phyloP scores from a whole-genome alignment of 2,113 vertebrate genomes.

The Cyprinodon tularosa region DNA sequence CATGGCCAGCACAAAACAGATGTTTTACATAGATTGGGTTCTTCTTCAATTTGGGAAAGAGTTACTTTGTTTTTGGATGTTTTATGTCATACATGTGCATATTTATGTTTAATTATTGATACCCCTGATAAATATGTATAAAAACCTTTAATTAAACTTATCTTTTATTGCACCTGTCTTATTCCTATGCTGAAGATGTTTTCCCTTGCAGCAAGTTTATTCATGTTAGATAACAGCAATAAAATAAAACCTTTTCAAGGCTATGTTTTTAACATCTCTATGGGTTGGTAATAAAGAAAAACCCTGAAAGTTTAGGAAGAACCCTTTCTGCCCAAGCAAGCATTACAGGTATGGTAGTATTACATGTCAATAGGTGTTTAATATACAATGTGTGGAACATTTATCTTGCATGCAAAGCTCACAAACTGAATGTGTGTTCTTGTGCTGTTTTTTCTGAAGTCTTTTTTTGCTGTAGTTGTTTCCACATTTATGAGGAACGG shows the following conservation, averaged over 20 bases:
- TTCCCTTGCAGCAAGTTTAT: too few species aligned
- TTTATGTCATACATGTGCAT: neutral
- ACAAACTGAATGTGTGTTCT: neutral
- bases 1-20: too few species aligned
- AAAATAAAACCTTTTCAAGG: too few species aligned
- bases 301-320: neutral
- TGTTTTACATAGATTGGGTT: slow-evolving; percentile 50
- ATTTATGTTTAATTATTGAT: neutral
- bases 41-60: slow-evolving; percentile 16
- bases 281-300: neutral
- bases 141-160: neutral
- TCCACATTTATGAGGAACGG: too few species aligned
- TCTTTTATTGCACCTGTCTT: neutral
- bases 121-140: neutral
- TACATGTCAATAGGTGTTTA: neutral
- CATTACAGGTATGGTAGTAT: neutral
- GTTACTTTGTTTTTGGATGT: neutral
- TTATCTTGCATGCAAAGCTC: neutral
- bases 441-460: neutral
- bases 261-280: too few species aligned
- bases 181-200: neutral
- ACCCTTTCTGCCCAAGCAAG: neutral
- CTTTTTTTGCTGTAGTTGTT: too few species aligned
- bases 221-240: too few species aligned
- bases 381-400: too few species aligned